Evolutionary conservation across 2,888 invertebrate species (phyloP).

Genomic region (Catocala nupta): DNA sequence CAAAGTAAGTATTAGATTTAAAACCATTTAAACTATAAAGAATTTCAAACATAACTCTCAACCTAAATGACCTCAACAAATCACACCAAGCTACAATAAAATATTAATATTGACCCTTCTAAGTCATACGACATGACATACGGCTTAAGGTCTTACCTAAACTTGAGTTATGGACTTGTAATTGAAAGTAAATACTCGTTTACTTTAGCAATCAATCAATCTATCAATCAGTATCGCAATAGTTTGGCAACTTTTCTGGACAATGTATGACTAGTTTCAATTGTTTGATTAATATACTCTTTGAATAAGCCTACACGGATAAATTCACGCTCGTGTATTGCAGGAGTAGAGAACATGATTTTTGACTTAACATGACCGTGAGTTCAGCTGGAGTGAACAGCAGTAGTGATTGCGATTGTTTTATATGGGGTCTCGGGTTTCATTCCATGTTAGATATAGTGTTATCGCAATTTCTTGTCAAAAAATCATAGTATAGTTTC

Average conservation of each 20-base stretch:
- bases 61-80: slow-evolving; percentile 15
- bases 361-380: no score
- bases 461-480: no score
- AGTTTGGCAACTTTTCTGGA: slow-evolving; percentile 8
- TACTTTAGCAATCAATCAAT: slow-evolving; percentile 37
- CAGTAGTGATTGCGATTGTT: no score
- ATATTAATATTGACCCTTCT: slow-evolving; percentile 13
- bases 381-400: no score
- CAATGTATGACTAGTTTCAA: slow-evolving; percentile 1
- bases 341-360: no score
- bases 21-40: slow-evolving; percentile 14
- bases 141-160: slow-evolving; percentile 19
- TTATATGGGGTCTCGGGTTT: no score
- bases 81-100: slow-evolving; percentile 4
- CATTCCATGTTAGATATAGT: no score
- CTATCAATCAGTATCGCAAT: slow-evolving; percentile 31
- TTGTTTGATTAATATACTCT: neutral
- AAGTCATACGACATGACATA: slow-evolving; percentile 22
- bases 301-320: neutral
- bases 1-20: neutral
- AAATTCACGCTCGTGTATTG: no score
- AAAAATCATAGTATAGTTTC: no score
- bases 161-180: slow-evolving; percentile 37
- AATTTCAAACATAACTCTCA: slow-evolving; percentile 10
- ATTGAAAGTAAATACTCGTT: slow-evolving; percentile 43